A percentile compares a stretch with the other conserved stretches of the same genome.
Conservation (phyloP, 2,113 vertebrate species). For the Sus scrofa region T2T-Sscrofa CM000812.6:27610501-27611000, state of each 20-base stretch:
- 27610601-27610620: not conserved
- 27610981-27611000: no score
- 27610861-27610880: not conserved
- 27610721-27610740: no score
- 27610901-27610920: no score
- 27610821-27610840: not conserved
- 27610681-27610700: not conserved
- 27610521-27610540: not conserved
- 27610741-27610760: not conserved
- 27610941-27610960: no score
- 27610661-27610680: not conserved
- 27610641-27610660: not conserved
- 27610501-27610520: not conserved
- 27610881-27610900: no score
- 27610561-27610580: not conserved
- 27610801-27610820: not conserved
- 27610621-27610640: not conserved
- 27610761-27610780: slow-evolving; percentile 10
- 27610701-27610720: no score
- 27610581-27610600: not conserved
- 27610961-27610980: no score
- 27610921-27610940: no score
- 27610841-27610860: not conserved
- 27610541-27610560: not conserved
- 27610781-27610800: slow-evolving; percentile 6